These are phyloP conservation scores for Patella caerulea DNA, from an alignment of 2,888 invertebrate genomes.

Conservation along the genomic window DNA sequence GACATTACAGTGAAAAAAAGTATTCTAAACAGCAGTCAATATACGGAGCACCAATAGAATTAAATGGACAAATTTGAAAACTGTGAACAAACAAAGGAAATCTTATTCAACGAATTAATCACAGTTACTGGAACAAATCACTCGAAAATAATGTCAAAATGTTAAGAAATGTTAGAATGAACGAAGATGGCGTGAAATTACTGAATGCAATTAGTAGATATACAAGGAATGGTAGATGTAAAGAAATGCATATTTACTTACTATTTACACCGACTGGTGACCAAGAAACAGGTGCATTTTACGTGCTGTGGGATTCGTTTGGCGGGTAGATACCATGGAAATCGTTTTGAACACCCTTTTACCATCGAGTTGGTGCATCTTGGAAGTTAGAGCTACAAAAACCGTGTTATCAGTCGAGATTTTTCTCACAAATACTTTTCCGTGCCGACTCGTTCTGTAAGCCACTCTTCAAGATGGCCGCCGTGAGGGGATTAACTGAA, in stretches of 20 bases:
- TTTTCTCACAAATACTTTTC: neutral
- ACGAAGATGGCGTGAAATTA: neutral
- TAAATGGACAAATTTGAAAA: neutral
- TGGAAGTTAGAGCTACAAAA: too few relatives aligned
- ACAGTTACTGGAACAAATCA: neutral
- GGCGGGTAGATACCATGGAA: too few relatives aligned
- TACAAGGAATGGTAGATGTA: neutral
- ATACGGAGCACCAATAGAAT: too few relatives aligned
- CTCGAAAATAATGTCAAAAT: neutral
- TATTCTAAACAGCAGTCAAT: too few relatives aligned
- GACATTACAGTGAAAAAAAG: too few relatives aligned
- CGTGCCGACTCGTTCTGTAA: conserved; percentile 4
- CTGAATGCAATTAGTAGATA: neutral
- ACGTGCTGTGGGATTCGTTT: neutral
- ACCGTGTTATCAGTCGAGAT: too few relatives aligned
- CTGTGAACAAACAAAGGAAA: neutral
- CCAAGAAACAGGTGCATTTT: neutral
- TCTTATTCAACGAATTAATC: neutral
- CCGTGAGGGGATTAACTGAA: conserved; percentile 6
- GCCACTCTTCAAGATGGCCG: conserved; percentile 9
- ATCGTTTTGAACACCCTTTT: too few relatives aligned
- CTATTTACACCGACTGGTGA: neutral
- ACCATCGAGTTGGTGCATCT: too few relatives aligned
- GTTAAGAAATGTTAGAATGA: neutral
- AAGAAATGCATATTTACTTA: conserved; percentile 4